A percentile compares a stretch with the other conserved stretches of the same genome.
These are phyloP conservation scores for Hipparchia sbordonii DNA, from an alignment of 2,888 invertebrate genomes.

Conservation along the genomic window DNA sequence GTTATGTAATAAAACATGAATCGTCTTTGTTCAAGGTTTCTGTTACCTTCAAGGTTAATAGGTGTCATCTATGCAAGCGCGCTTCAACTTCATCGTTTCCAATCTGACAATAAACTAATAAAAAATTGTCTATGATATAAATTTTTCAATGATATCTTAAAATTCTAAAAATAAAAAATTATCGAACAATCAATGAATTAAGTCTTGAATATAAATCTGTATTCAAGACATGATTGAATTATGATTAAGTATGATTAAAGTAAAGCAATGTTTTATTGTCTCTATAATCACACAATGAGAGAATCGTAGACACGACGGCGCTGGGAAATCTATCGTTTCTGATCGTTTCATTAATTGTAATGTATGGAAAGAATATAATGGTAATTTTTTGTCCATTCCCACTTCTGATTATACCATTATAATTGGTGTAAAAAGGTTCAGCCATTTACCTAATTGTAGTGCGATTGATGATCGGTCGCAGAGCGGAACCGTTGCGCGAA, in stretches of 20 bases:
- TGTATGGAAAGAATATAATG: neutral
- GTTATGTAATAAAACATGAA: too few species aligned
- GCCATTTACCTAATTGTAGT: slow-evolving; percentile 12
- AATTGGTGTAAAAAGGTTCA: slow-evolving; percentile 10
- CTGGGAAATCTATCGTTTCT: neutral
- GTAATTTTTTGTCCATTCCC: neutral
- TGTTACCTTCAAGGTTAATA: too few species aligned
- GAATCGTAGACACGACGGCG: slow-evolving; percentile 1
- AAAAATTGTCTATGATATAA: too few species aligned
- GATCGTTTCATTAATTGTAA: neutral
- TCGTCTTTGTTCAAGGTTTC: too few species aligned
- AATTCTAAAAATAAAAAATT: too few species aligned
- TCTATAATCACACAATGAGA: neutral
- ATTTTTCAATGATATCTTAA: too few species aligned
- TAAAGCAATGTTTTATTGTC: neutral
- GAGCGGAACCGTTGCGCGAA: slow-evolving; percentile 7
- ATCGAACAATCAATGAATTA: too few species aligned
- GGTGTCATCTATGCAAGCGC: too few species aligned
- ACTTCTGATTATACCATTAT: slow-evolving; percentile 11
- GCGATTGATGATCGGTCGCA: neutral
- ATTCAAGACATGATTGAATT: neutral
- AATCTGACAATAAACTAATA: too few species aligned
- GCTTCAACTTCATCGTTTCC: too few species aligned
- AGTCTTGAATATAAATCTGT: neutral
- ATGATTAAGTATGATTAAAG: neutral